Percentiles rank a stretch among this genome's conserved stretches.
Conservation (phyloP, 2,888 invertebrate species). For the Cantharis nigra region DNA sequence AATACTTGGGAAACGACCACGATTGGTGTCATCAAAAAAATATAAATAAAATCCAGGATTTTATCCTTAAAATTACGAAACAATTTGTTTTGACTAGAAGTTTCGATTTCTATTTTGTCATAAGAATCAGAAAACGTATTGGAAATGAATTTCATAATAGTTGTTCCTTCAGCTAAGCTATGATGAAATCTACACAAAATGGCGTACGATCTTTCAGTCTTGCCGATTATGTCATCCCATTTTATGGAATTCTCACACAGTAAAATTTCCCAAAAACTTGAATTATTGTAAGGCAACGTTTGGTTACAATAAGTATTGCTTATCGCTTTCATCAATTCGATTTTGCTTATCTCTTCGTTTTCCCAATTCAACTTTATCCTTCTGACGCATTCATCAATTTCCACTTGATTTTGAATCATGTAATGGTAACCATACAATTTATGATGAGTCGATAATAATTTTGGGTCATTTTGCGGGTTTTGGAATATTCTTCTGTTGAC, state of each 20-base stretch:
- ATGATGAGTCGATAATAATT: slow-evolving; percentile 7
- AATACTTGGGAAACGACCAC: not conserved
- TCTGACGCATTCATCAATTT: slow-evolving; percentile 31
- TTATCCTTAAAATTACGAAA: too few relatives aligned
- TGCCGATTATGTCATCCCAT: slow-evolving; percentile 34
- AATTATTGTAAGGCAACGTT: slow-evolving; percentile 56
- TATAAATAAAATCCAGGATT: not conserved
- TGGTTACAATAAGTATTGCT: slow-evolving; percentile 41
- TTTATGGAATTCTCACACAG: slow-evolving; percentile 46
- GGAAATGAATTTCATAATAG: slow-evolving; percentile 54
- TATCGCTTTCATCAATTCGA: not conserved
- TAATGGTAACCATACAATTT: slow-evolving; percentile 59
- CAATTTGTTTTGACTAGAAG: too few relatives aligned
- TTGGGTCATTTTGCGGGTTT: not conserved
- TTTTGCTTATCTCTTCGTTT: not conserved
- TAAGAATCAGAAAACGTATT: not conserved
- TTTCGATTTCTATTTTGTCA: not conserved
- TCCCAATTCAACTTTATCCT: not conserved
- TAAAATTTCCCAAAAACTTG: slow-evolving; percentile 60
- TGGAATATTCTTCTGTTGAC: not conserved
- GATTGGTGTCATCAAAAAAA: not conserved
- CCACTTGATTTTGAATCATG: slow-evolving; percentile 55
- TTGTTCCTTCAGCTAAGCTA: slow-evolving; percentile 61
- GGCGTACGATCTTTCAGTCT: slow-evolving; percentile 38
- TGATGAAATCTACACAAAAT: slow-evolving; percentile 62